phyloP scores from a whole-genome alignment of 2,797 vertebrate species.

The Sebastolobus altivelis region DNA sequence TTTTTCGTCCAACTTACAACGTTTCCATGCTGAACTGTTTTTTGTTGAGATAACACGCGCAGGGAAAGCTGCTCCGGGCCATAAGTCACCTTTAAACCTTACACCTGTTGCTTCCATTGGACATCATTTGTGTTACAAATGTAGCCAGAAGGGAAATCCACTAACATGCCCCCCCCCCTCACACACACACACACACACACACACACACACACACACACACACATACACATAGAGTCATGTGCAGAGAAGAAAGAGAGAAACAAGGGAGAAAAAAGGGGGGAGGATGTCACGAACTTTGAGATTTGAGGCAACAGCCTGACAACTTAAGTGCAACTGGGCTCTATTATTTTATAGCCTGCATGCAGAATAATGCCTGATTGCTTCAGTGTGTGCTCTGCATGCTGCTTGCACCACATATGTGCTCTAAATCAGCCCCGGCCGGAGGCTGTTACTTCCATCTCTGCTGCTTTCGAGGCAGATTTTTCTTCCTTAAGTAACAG shows the following conservation, averaged over 20 bases:
- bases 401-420: conserved; percentile 51
- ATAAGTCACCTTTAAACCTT: conserved; percentile 55
- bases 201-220: not conserved
- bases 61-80: conserved; percentile 37
- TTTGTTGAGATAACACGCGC: conserved; percentile 29
- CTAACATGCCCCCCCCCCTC: not conserved
- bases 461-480: conserved; percentile 37
- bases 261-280: not conserved
- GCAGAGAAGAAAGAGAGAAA: conserved; percentile 17
- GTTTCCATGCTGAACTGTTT: not conserved
- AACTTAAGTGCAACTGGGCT: conserved; percentile 59
- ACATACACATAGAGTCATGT: conserved; percentile 21
- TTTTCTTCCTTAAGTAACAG: conserved; percentile 37
- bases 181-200: too few species aligned
- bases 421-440: conserved; percentile 51
- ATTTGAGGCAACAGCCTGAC: conserved; percentile 60
- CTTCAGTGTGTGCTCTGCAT: conserved; percentile 65
- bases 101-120: conserved; percentile 78
- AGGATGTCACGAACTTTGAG: conserved; percentile 46
- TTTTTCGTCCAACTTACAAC: not conserved
- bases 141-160: conserved; percentile 46
- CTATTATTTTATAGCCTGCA: conserved; percentile 61
- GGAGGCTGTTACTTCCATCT: conserved; percentile 56
- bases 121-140: conserved; percentile 65
- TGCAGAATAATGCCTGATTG: conserved; percentile 63